These are phyloP conservation scores for Euwallacea fornicatus DNA, from an alignment of 1,140 invertebrate genomes.

Conservation along the genomic window DNA sequence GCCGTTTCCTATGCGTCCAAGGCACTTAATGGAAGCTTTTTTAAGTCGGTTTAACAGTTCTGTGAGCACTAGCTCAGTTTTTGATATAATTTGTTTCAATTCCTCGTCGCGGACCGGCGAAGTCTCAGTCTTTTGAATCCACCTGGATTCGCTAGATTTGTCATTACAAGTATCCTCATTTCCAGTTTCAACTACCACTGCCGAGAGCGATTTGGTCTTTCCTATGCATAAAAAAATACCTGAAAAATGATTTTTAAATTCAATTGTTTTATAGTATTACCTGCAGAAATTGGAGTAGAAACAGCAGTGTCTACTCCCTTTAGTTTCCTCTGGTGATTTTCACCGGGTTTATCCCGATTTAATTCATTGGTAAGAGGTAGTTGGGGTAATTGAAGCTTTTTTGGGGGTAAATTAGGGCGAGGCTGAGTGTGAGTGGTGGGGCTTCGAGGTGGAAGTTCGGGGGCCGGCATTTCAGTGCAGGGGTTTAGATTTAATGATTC, in stretches of 20 bases:
- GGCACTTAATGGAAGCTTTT: slow-evolving; percentile 68
- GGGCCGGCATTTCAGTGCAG: slow-evolving; percentile 51
- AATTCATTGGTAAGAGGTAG: slow-evolving; percentile 62
- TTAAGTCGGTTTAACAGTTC: slow-evolving; percentile 66
- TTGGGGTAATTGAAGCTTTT: slow-evolving; percentile 72
- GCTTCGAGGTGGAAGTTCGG: slow-evolving; percentile 59
- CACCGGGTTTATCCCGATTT: slow-evolving; percentile 26
- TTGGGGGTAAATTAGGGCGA: slow-evolving; percentile 62
- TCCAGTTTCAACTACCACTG: not conserved
- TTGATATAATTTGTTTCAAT: slow-evolving; percentile 61
- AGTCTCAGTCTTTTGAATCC: not conserved
- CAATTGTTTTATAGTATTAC: not conserved
- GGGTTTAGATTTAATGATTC: slow-evolving; percentile 35
- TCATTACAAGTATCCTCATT: no score
- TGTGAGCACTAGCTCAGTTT: slow-evolving; percentile 67
- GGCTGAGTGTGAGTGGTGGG: slow-evolving; percentile 59
- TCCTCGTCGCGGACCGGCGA: slow-evolving; percentile 3
- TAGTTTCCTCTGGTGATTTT: not conserved
- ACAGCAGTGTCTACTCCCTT: slow-evolving; percentile 6
- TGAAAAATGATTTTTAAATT: not conserved
- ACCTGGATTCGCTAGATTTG: no score
- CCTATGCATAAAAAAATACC: not conserved
- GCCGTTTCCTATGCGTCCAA: slow-evolving; percentile 69
- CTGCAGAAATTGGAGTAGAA: slow-evolving; percentile 12
- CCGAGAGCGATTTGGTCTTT: not conserved